phyloP scores from a whole-genome alignment of 2,888 invertebrate genomes.

The Caenorhabditis sp. region DNA sequence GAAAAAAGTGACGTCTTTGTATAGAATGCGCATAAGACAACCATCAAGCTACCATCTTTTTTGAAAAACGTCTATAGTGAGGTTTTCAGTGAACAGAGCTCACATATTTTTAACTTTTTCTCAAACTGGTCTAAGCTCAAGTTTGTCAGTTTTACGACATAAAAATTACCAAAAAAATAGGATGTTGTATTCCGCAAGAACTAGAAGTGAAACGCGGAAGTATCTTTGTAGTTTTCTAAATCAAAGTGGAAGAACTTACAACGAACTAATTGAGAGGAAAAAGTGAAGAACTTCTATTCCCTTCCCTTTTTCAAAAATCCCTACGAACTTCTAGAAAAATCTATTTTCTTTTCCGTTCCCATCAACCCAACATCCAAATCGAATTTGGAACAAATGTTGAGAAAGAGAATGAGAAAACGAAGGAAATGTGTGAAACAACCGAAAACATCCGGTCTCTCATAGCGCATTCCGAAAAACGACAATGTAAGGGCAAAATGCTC shows the following conservation, averaged over 20 bases:
- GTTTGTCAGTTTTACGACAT: background rate
- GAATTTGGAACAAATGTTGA: slow-evolving; percentile 45
- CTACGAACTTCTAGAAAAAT: slow-evolving; percentile 38
- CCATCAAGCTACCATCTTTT: slow-evolving; percentile 49
- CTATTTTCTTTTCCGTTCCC: slow-evolving; percentile 19
- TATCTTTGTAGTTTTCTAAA: too few relatives aligned
- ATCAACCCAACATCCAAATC: slow-evolving; percentile 31
- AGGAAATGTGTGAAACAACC: slow-evolving; percentile 47
- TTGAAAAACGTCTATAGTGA: too few relatives aligned
- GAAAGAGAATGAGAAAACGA: slow-evolving; percentile 17
- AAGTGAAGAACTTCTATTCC: slow-evolving; percentile 16
- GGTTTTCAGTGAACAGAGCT: too few relatives aligned
- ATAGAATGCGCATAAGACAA: slow-evolving; percentile 37
- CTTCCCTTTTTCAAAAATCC: background rate
- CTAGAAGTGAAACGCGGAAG: background rate
- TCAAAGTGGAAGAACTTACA: too few relatives aligned
- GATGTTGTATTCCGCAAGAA: background rate
- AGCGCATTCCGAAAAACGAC: slow-evolving; percentile 37
- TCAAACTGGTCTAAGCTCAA: background rate
- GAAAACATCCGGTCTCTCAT: slow-evolving; percentile 42
- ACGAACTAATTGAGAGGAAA: slow-evolving; percentile 21
- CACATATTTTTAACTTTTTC: background rate
- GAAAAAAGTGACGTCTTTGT: slow-evolving; percentile 41
- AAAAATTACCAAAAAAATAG: background rate
- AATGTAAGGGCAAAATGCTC: slow-evolving; percentile 22